phyloP scores from a whole-genome alignment of 2,888 invertebrate species.

The Ectobius pallidus region DNA sequence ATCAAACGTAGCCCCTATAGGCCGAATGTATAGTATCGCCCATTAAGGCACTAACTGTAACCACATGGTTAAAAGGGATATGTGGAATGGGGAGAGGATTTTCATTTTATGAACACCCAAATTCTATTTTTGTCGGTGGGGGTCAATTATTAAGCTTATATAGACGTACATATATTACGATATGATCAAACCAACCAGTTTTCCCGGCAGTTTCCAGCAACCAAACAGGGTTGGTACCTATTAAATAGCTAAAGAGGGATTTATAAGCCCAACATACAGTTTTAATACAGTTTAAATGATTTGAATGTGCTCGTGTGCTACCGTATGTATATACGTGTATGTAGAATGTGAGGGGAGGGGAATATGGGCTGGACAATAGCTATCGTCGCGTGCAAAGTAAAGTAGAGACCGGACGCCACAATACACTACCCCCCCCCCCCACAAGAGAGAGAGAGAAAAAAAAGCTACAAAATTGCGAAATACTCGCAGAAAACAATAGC shows the following conservation, averaged over 20 bases:
- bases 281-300: slow-evolving; percentile 33
- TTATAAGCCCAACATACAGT: slow-evolving; percentile 29
- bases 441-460: not conserved
- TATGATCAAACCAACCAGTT: slow-evolving; percentile 30
- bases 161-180: slow-evolving; percentile 32
- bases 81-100: slow-evolving; percentile 7
- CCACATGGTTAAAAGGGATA: slow-evolving; percentile 18
- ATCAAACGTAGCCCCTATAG: slow-evolving; percentile 10
- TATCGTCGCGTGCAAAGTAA: slow-evolving; percentile 9
- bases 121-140: slow-evolving; percentile 34
- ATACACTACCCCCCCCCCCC: not conserved
- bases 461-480: slow-evolving; percentile 7
- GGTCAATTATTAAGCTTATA: slow-evolving; percentile 33
- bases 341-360: not conserved
- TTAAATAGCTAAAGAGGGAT: slow-evolving; percentile 32
- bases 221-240: slow-evolving; percentile 28
- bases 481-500: slow-evolving; percentile 16
- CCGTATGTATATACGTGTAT: not conserved
- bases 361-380: not conserved
- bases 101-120: slow-evolving; percentile 33
- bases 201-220: slow-evolving; percentile 10
- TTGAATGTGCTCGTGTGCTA: slow-evolving; percentile 19
- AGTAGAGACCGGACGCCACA: not conserved
- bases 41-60: not conserved
- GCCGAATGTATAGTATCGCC: not conserved